These are phyloP conservation scores for Chesias legatella DNA, from an alignment of 2,888 invertebrate species.

Conservation along the genomic window DNA sequence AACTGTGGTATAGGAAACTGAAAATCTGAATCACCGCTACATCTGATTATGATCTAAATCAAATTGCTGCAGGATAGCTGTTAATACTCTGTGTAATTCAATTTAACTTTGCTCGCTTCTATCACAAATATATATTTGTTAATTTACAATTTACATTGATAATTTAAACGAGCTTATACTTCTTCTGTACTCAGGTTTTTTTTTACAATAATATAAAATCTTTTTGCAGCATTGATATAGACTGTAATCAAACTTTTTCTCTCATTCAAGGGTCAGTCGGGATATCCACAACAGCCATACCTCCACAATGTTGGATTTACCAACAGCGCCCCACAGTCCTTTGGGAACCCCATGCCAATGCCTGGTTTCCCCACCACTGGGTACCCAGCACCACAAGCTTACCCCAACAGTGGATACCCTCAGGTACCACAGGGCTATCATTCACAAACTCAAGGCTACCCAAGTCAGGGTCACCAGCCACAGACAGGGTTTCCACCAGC, in stretches of 20 bases:
- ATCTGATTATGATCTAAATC: slow-evolving; percentile 4
- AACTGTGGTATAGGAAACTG: too few species aligned
- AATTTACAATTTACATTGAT: too few species aligned
- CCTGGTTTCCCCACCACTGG: slow-evolving; percentile 67
- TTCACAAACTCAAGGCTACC: slow-evolving; percentile 37
- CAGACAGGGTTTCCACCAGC: slow-evolving; percentile 32
- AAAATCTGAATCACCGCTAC: not conserved
- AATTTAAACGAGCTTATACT: too few species aligned
- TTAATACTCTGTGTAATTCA: too few species aligned
- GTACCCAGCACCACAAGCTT: slow-evolving; percentile 59
- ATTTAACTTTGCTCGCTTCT: too few species aligned
- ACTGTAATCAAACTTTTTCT: slow-evolving; percentile 7
- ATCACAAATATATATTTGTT: too few species aligned
- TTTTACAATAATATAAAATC: slow-evolving; percentile 3
- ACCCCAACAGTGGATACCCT: slow-evolving; percentile 56
- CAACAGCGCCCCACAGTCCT: slow-evolving; percentile 73
- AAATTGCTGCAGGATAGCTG: slow-evolving; percentile 9
- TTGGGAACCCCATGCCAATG: slow-evolving; percentile 74
- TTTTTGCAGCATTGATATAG: slow-evolving; percentile 27
- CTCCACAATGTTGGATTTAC: slow-evolving; percentile 72
- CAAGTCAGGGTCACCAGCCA: slow-evolving; percentile 33
- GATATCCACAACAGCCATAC: slow-evolving; percentile 74
- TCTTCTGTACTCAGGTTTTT: not conserved
- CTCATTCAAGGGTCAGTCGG: slow-evolving; percentile 71
- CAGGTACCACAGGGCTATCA: slow-evolving; percentile 48